Evolutionary conservation across 2,888 invertebrate species (phyloP).

Genomic region (Biston betularia): DNA sequence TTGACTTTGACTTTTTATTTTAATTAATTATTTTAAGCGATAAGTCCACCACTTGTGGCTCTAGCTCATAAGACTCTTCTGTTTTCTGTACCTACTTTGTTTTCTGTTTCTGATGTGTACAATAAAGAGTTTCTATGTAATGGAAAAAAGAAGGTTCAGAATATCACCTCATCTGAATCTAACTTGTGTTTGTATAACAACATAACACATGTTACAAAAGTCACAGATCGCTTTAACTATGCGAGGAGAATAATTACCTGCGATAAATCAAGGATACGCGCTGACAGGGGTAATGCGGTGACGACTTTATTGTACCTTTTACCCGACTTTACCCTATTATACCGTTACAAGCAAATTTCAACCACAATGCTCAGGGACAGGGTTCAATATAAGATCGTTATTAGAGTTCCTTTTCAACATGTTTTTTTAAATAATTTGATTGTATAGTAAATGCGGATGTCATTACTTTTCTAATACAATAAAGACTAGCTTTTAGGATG

Average conservation of each 20-base stretch:
- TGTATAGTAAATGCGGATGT: slow-evolving; percentile 65
- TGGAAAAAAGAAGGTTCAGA: slow-evolving; percentile 25
- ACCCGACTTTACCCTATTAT: slow-evolving; percentile 63
- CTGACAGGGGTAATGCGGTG: slow-evolving; percentile 74
- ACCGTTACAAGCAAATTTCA: slow-evolving; percentile 28
- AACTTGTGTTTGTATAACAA: slow-evolving; percentile 62
- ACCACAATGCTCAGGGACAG: slow-evolving; percentile 23
- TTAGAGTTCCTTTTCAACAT: slow-evolving; percentile 6
- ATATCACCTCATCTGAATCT: slow-evolving; percentile 39
- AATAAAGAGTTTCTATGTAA: too few relatives aligned
- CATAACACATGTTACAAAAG: slow-evolving; percentile 54
- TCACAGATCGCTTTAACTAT: slow-evolving; percentile 48
- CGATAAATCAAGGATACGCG: slow-evolving; percentile 77
- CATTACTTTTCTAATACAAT: slow-evolving; percentile 49
- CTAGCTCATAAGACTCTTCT: too few relatives aligned
- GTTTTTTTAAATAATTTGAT: slow-evolving; percentile 52
- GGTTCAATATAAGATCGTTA: slow-evolving; percentile 12
- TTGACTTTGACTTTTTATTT: too few relatives aligned
- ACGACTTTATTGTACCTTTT: slow-evolving; percentile 66
- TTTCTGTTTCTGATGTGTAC: too few relatives aligned
- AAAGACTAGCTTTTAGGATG: slow-evolving; percentile 17
- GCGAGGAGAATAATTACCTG: slow-evolving; percentile 64
- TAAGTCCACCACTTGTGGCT: too few relatives aligned
- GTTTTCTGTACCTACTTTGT: too few relatives aligned
- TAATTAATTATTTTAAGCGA: too few relatives aligned